Percentiles rank a stretch among this genome's conserved stretches.
Evolutionary conservation across 2,888 invertebrate species (phyloP).

Genomic region (Caenorhabditis becei): DNA sequence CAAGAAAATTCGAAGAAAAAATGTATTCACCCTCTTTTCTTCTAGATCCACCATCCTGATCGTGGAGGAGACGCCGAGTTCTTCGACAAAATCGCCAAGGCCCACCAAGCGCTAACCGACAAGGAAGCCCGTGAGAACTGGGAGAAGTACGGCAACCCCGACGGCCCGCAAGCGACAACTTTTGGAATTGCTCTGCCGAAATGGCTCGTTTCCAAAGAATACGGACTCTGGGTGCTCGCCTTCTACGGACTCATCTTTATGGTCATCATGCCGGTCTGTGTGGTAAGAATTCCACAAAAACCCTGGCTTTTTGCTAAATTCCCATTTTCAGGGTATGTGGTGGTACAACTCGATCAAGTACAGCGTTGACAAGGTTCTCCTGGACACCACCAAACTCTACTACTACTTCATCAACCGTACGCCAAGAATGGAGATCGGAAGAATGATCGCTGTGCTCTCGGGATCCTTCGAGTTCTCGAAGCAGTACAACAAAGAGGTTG

Average conservation of each 20-base stretch:
- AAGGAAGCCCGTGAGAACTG: slow-evolving; percentile 97
- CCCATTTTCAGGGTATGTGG: slow-evolving; percentile 89
- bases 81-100: slow-evolving; percentile 97
- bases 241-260: slow-evolving; percentile 97
- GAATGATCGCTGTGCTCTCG: slow-evolving; percentile 94
- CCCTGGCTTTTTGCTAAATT: no score
- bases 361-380: slow-evolving; percentile 93
- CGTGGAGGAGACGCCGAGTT: slow-evolving; percentile 91
- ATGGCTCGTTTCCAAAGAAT: slow-evolving; percentile 99
- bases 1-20: no score
- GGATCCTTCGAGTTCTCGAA: slow-evolving; percentile 97
- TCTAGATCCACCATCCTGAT: slow-evolving; percentile 90
- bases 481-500: slow-evolving; percentile 93
- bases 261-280: slow-evolving; percentile 90
- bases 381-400: slow-evolving; percentile 97
- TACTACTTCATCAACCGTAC: slow-evolving; percentile 96
- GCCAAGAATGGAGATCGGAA: slow-evolving; percentile 94
- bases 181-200: slow-evolving; percentile 99
- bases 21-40: no score
- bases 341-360: slow-evolving; percentile 98
- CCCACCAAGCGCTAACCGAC: slow-evolving; percentile 89
- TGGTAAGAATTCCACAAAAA: slow-evolving; percentile 83
- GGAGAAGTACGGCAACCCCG: slow-evolving; percentile 99
- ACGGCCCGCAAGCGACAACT: slow-evolving; percentile 98
- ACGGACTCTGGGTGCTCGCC: slow-evolving; percentile 95